Evolutionary conservation across 2,797 vertebrate genomes (phyloP).

Genomic region (Sebastes itinus): DNA sequence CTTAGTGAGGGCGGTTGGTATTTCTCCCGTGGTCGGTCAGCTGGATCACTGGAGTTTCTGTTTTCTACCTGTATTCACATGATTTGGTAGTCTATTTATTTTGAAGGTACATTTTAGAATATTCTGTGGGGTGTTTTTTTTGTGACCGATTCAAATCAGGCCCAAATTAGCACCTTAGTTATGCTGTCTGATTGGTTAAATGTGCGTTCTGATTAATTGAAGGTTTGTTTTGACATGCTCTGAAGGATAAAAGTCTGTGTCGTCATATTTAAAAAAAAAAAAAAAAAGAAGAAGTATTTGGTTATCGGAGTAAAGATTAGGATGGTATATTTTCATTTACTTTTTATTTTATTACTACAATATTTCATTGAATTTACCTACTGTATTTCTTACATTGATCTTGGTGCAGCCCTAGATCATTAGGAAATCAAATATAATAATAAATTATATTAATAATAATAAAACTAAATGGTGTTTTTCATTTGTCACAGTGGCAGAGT

Average conservation of each 20-base stretch:
- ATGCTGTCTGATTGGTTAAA: conserved; percentile 2
- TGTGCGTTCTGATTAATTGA: not conserved
- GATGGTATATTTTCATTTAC: not conserved
- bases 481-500: no score
- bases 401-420: no score
- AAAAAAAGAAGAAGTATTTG: not conserved
- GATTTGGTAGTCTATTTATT: not conserved
- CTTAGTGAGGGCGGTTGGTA: conserved; percentile 76
- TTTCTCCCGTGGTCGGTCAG: conserved; percentile 50
- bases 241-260: not conserved
- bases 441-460: no score
- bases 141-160: not conserved
- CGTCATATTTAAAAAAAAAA: not conserved
- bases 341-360: not conserved
- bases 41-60: conserved; percentile 35
- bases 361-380: not conserved
- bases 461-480: no score
- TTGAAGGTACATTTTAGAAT: not conserved
- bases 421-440: no score
- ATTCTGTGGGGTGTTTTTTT: not conserved
- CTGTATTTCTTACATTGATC: not conserved
- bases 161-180: not conserved
- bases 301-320: not conserved
- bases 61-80: not conserved
- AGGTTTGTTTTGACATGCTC: not conserved